phyloP scores from a whole-genome alignment of 2,797 vertebrate species.

The Onychomys leucogaster region DNA sequence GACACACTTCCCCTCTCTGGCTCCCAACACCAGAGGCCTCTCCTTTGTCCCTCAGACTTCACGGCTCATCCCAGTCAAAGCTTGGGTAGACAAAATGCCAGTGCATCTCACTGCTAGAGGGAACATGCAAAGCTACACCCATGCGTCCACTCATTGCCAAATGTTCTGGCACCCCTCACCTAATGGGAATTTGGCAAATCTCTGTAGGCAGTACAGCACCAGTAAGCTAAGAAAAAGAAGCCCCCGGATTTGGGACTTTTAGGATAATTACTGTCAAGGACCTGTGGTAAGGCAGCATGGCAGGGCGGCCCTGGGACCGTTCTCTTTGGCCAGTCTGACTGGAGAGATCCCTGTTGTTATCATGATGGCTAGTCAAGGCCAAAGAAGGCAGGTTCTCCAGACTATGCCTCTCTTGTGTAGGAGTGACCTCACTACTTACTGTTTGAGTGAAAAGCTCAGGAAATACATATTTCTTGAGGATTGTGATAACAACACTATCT shows the following conservation, averaged over 20 bases:
- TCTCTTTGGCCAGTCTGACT: background rate
- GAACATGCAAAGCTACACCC: background rate
- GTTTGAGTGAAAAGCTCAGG: background rate
- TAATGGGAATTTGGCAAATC: too few species aligned
- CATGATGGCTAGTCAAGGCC: background rate
- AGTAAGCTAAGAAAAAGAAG: background rate
- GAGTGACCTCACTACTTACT: accelerated
- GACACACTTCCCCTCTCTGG: background rate
- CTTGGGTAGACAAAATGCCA: background rate
- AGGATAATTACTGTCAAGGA: background rate
- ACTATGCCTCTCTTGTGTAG: accelerated
- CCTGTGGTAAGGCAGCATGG: accelerated
- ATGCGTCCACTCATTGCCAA: background rate
- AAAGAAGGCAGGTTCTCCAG: too few species aligned
- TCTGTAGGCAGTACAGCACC: background rate
- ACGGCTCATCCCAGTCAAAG: background rate
- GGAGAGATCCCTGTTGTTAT: background rate
- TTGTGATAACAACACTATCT: background rate
- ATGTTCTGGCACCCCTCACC: background rate
- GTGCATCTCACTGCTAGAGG: background rate
- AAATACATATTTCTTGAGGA: background rate
- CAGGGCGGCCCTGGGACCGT: too few species aligned
- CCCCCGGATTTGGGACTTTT: background rate
- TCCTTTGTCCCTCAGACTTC: background rate
- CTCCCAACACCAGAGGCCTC: background rate